Conservation (phyloP, 2,888 invertebrate genomes). For the Onchidella celtica region DNA sequence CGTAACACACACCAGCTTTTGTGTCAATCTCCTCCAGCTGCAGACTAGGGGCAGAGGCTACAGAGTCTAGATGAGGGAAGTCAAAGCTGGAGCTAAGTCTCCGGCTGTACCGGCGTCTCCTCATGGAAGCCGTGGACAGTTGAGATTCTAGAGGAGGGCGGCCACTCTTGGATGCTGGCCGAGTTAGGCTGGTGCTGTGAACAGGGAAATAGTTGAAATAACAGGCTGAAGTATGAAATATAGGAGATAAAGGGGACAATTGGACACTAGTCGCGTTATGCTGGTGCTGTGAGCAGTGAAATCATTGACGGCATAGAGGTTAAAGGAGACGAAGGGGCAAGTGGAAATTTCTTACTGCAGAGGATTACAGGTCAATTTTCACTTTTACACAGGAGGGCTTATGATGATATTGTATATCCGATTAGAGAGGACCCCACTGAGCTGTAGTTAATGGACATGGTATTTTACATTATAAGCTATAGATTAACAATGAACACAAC, state of each 20-base stretch:
- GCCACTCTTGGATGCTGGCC: not conserved
- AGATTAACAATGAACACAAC: too few relatives aligned
- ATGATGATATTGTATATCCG: too few relatives aligned
- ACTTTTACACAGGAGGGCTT: too few relatives aligned
- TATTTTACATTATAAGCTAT: too few relatives aligned
- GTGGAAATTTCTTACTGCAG: too few relatives aligned
- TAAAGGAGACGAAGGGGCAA: too few relatives aligned
- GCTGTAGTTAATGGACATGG: too few relatives aligned
- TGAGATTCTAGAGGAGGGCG: constrained; percentile 34
- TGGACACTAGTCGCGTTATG: not conserved
- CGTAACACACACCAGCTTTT: constrained; percentile 52
- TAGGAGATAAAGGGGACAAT: too few relatives aligned
- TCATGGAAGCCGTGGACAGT: constrained; percentile 28
- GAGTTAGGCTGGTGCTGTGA: not conserved
- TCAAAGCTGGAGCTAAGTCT: constrained; percentile 61
- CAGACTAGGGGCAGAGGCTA: constrained; percentile 53
- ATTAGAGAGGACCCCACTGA: too few relatives aligned
- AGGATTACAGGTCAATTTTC: too few relatives aligned
- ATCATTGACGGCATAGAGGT: not conserved
- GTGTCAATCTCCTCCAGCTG: constrained; percentile 56
- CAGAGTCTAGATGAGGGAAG: constrained; percentile 60
- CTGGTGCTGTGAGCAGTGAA: not conserved
- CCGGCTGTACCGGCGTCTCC: constrained; percentile 25
- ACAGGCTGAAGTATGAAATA: too few relatives aligned
- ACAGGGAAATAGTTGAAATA: too few relatives aligned